Percentiles rank a stretch among this genome's conserved stretches.
phyloP scores from a whole-genome alignment of 1,140 invertebrate species.

The Halyomorpha halys region DNA sequence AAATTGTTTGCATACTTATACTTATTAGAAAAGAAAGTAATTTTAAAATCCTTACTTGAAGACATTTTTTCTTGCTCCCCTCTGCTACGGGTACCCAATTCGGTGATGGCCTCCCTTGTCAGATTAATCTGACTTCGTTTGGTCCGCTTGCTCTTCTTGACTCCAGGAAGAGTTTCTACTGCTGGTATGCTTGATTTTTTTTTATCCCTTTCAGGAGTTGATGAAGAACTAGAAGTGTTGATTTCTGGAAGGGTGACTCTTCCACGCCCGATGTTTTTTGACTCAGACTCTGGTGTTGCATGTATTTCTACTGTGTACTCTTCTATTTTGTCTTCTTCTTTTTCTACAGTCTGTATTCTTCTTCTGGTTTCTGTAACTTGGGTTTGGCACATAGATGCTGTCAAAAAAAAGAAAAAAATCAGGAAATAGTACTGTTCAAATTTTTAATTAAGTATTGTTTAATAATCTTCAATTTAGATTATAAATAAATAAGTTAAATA shows the following conservation, averaged over 20 bases:
- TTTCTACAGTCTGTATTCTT: conserved; percentile 18
- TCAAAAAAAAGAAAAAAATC: conserved; percentile 4
- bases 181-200: conserved; percentile 1
- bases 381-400: background rate
- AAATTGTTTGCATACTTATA: too few species aligned
- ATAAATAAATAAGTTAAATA: too few species aligned
- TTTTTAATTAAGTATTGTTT: too few species aligned
- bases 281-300: conserved; percentile 28
- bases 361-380: too few species aligned
- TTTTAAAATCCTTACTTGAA: too few species aligned
- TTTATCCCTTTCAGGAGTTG: conserved; percentile 19
- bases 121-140: background rate
- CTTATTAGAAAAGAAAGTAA: too few species aligned
- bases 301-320: conserved; percentile 32
- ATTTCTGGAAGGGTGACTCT: conserved; percentile 22
- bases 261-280: background rate
- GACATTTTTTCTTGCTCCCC: background rate
- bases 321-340: conserved; percentile 26
- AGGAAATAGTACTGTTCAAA: too few species aligned
- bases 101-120: background rate
- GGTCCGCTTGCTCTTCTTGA: conserved; percentile 8
- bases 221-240: conserved; percentile 15
- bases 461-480: too few species aligned
- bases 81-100: background rate
- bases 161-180: background rate